Base-by-base conservation (phyloP, 2,113 vertebrate genomes). In the Rhinichthys klamathensis region DNA sequence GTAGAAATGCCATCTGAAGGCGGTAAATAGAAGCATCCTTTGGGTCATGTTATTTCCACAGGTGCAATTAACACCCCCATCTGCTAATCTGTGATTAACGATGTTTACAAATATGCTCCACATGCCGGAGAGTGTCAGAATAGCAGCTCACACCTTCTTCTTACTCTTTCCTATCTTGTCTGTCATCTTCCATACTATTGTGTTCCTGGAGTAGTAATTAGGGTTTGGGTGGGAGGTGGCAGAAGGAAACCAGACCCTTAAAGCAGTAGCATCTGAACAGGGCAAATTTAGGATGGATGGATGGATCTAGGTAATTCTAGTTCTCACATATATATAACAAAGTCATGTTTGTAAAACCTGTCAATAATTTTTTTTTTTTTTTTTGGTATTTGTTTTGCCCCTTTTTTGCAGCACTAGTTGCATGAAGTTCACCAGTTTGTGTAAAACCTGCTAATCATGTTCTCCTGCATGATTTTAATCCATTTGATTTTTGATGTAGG, bases 11-110 rank as follows among this genome's bases (percentile, higher is more conserved):
- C 89, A 85, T 85, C 90, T 90, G 88, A 83, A 84, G 90, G 95
- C 93, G 88, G 95, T 94, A 94, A 97, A 97, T 95, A 94, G 94
- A 96, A 96, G 95, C 95, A 95, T 96, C 96, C 96, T 95, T 84
- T 92, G 96, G 96, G 96, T 97, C 95, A 94, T 91, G 94, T 93
- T 94, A 51, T 96, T 95, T 97, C 94, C 96, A 94, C 95, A 95
- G 93, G 96, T 96, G 95, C 95, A 97, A 97, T 98, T 97, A 97
- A 94, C 95, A 90, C 93, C 92, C 92, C 94, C 96, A 97, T 97
- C 96, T 97, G 97, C 95, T 97, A 96, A 97, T 94, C 95, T 92
- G 93, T 97, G 96, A 97, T 97, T 97, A 97, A 97, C 93, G 92
- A 93, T 96, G 96, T 97, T 97, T 96, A 97, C 96, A 95, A 95